These are phyloP conservation scores for Spilogale gracilis DNA, from an alignment of 2,113 vertebrate species.

Conservation along the genomic window DNA sequence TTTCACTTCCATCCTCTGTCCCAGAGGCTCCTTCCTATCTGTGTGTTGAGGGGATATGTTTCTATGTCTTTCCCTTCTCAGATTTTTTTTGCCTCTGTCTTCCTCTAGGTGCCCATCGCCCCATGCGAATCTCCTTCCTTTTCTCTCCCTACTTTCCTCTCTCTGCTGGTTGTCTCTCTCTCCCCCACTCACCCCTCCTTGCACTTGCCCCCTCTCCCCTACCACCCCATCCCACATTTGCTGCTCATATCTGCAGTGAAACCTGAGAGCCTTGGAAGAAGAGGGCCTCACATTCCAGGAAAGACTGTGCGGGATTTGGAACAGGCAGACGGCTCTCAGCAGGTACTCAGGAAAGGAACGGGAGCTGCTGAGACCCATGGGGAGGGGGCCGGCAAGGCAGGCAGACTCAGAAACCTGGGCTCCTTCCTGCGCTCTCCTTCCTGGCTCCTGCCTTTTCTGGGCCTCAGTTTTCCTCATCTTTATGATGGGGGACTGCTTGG, in stretches of 20 bases:
- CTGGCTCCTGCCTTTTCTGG: background rate
- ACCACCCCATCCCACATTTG: accelerated
- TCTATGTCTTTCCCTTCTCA: background rate
- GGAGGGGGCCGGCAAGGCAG: background rate
- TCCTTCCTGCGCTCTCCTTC: background rate
- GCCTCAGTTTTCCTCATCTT: background rate
- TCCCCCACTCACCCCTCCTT: background rate
- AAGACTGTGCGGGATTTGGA: background rate
- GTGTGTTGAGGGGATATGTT: background rate
- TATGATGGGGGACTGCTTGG: too few species aligned
- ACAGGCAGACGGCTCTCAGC: background rate
- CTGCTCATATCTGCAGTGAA: background rate
- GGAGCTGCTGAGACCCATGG: background rate
- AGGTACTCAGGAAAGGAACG: background rate
- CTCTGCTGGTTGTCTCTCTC: background rate
- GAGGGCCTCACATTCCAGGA: background rate
- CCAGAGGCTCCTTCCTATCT: background rate
- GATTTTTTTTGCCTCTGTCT: background rate
- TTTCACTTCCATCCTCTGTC: background rate
- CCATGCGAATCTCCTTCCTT: background rate
- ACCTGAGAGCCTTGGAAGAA: background rate
- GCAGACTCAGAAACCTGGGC: background rate
- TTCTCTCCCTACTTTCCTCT: background rate
- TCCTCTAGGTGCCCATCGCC: background rate
- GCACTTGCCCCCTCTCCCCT: background rate